These are phyloP conservation scores for Enteromius argenteus DNA, from an alignment of 2,797 vertebrate genomes.

Conservation along the genomic window DNA sequence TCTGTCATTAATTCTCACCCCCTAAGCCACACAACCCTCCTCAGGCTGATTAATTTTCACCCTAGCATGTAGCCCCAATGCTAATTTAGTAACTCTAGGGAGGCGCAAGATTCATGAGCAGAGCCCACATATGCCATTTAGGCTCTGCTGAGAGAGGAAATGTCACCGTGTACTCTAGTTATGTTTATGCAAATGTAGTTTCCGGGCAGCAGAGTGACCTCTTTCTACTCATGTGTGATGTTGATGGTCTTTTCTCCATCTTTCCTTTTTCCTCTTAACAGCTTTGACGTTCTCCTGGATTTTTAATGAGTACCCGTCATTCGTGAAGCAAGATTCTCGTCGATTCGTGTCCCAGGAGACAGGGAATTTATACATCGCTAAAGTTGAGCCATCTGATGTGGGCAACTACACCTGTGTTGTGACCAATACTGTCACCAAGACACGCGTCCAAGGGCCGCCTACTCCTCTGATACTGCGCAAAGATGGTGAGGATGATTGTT, in stretches of 20 bases:
- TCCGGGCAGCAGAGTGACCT: conserved; percentile 49
- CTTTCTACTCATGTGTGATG: conserved; percentile 52
- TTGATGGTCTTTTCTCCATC: conserved; percentile 31
- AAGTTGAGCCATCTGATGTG: conserved; percentile 92
- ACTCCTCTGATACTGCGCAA: conserved; percentile 93
- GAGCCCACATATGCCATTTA: conserved; percentile 60
- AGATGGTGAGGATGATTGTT: conserved; percentile 82
- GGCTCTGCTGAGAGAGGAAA: conserved; percentile 58
- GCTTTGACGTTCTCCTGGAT: conserved; percentile 96
- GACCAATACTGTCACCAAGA: conserved; percentile 91
- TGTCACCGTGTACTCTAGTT: conserved; percentile 60
- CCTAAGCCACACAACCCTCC: conserved; percentile 61
- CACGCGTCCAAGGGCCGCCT: conserved; percentile 88
- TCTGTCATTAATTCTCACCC: conserved; percentile 64
- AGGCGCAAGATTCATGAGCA: conserved; percentile 59
- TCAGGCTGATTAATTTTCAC: conserved; percentile 70
- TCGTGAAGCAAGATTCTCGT: conserved; percentile 93
- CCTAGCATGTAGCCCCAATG: conserved; percentile 65
- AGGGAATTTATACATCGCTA: conserved; percentile 95
- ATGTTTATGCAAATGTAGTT: conserved; percentile 60
- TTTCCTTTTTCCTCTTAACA: conserved; percentile 67
- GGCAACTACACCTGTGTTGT: conserved; percentile 99
- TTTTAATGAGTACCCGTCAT: conserved; percentile 94
- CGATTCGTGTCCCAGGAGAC: conserved; percentile 97
- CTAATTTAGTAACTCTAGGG: conserved; percentile 60